phyloP scores from a whole-genome alignment of 2,888 invertebrate species.

The Thelaira solivaga region DNA sequence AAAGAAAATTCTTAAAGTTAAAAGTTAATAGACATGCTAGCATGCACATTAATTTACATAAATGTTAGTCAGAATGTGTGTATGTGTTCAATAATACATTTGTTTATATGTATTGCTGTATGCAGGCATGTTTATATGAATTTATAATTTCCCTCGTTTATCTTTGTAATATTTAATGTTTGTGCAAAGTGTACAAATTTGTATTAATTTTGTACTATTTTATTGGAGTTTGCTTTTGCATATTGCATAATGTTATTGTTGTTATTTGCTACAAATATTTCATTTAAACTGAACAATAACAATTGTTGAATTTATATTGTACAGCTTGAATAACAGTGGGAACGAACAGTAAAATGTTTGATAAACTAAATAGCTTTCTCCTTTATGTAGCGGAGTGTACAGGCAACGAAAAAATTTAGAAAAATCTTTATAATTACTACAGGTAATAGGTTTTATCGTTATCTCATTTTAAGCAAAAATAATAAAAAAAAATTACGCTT shows the following conservation, averaged over 20 bases:
- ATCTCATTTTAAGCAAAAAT: too few species aligned
- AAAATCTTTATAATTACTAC: too few species aligned
- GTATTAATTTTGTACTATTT: conserved; percentile 25
- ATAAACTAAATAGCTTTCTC: too few species aligned
- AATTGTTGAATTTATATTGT: conserved; percentile 14
- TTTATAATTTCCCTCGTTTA: background rate
- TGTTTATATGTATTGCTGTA: background rate
- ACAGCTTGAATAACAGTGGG: too few species aligned
- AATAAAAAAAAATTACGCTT: too few species aligned
- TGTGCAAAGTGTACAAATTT: background rate
- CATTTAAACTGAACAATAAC: conserved; percentile 1
- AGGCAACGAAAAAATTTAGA: too few species aligned
- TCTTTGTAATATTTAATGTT: background rate
- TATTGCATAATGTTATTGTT: conserved; percentile 11
- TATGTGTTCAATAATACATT: too few species aligned
- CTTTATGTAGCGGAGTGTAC: too few species aligned
- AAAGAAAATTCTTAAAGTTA: background rate
- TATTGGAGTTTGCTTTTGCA: conserved; percentile 1
- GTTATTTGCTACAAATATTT: conserved; percentile 9
- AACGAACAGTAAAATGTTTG: too few species aligned
- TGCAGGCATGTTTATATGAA: background rate
- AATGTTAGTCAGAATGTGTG: too few species aligned
- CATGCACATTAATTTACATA: too few species aligned
- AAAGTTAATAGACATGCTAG: conserved; percentile 4
- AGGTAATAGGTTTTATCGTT: too few species aligned